Percentiles rank a stretch among this genome's conserved stretches.
Conservation (phyloP, 2,888 invertebrate genomes). For the Perizoma flavofasciatum region DNA sequence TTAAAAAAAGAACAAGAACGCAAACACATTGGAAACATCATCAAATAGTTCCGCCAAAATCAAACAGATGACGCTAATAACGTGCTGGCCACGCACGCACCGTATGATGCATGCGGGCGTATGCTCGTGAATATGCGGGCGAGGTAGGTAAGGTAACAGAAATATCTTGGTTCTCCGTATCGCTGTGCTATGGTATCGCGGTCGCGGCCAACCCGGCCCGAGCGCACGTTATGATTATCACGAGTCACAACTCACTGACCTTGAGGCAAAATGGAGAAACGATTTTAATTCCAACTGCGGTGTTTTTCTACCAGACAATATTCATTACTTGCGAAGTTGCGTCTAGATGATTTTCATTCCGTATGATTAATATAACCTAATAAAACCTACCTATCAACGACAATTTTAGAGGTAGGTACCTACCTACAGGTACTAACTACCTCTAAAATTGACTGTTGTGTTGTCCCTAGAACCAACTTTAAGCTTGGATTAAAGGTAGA, state of each 20-base stretch:
- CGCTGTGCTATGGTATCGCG: conserved; percentile 40
- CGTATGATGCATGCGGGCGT: not conserved
- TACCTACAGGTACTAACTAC: no score
- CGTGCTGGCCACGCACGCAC: conserved; percentile 8
- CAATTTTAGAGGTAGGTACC: no score
- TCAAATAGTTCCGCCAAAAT: conserved; percentile 33
- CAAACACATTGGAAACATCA: not conserved
- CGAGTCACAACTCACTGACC: conserved; percentile 74
- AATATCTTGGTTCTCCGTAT: conserved; percentile 68
- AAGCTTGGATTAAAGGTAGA: no score
- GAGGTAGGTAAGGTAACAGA: conserved; percentile 45
- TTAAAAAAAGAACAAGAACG: not conserved
- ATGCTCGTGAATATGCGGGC: no score
- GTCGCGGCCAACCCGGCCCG: conserved; percentile 40
- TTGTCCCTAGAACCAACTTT: no score
- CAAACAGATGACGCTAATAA: conserved; percentile 62
- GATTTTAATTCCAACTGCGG: conserved; percentile 69
- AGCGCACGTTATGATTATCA: conserved; percentile 65
- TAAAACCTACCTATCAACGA: no score
- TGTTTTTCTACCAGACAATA: conserved; percentile 64
- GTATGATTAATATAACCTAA: no score
- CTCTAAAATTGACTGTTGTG: no score
- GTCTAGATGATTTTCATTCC: no score
- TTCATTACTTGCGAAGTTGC: conserved; percentile 27
- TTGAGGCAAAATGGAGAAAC: conserved; percentile 78